phyloP scores from a whole-genome alignment of 2,888 invertebrate genomes.

The Escarpia spicata region DNA sequence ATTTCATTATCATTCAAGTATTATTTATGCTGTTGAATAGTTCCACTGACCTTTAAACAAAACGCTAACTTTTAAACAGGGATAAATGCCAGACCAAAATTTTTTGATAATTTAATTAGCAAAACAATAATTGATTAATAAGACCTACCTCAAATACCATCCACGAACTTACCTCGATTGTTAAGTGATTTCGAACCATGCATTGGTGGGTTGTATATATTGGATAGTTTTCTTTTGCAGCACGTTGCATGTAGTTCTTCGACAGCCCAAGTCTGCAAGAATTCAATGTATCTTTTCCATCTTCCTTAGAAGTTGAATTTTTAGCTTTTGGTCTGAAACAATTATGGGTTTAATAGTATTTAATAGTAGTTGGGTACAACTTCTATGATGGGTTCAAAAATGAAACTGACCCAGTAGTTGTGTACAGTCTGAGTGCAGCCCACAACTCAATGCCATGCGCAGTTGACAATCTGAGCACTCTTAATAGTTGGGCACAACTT shows the following conservation, averaged over 20 bases:
- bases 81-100: too few relatives aligned
- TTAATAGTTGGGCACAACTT: too few relatives aligned
- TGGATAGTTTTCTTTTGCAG: slow-evolving; percentile 35
- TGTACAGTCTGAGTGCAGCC: too few relatives aligned
- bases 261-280: not conserved
- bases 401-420: too few relatives aligned
- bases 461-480: too few relatives aligned
- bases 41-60: too few relatives aligned
- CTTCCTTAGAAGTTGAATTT: not conserved
- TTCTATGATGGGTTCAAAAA: too few relatives aligned
- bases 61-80: too few relatives aligned
- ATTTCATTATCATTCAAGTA: too few relatives aligned
- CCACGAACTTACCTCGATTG: slow-evolving; percentile 34
- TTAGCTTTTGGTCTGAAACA: not conserved
- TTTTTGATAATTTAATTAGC: not conserved
- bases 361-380: too few relatives aligned
- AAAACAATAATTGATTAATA: not conserved
- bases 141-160: not conserved
- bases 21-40: too few relatives aligned
- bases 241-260: slow-evolving; percentile 17
- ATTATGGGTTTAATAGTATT: not conserved
- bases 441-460: too few relatives aligned
- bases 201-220: slow-evolving; percentile 35
- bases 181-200: slow-evolving; percentile 34
- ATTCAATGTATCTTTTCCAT: not conserved